These are phyloP conservation scores for Venusia cambrica DNA, from an alignment of 2,888 invertebrate genomes.

Conservation along the genomic window DNA sequence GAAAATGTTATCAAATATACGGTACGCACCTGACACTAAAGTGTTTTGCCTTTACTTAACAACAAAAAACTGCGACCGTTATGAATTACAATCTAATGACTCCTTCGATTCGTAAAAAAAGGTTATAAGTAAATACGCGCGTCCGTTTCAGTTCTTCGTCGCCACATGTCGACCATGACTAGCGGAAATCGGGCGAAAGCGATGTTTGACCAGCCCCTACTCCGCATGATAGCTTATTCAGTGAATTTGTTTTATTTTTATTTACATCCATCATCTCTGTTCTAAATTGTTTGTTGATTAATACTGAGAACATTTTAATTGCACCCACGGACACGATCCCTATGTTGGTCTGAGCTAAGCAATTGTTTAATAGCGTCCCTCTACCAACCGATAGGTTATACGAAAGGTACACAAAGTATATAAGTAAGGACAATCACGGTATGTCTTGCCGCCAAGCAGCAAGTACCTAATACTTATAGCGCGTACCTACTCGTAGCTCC, in stretches of 20 bases:
- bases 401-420: too few relatives aligned
- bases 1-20: constrained; percentile 42
- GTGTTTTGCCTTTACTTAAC: constrained; percentile 36
- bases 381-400: too few relatives aligned
- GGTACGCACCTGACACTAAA: constrained; percentile 55
- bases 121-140: constrained; percentile 59
- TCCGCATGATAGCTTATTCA: constrained; percentile 32
- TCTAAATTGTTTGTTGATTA: constrained; percentile 15
- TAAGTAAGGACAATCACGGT: too few relatives aligned
- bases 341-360: too few relatives aligned
- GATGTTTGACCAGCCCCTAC: constrained; percentile 21
- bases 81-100: constrained; percentile 73
- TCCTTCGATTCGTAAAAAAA: constrained; percentile 58
- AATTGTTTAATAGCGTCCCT: too few relatives aligned
- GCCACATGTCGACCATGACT: constrained; percentile 75
- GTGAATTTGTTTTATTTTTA: constrained; percentile 25
- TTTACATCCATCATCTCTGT: constrained; percentile 14
- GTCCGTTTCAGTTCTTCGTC: constrained; percentile 62
- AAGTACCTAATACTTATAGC: too few relatives aligned
- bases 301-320: too few relatives aligned
- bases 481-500: too few relatives aligned
- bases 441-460: too few relatives aligned
- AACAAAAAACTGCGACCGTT: constrained; percentile 67
- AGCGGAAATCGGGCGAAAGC: constrained; percentile 42
- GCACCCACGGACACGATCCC: too few relatives aligned